phyloP scores from a whole-genome alignment of 1,140 invertebrate species.

The Harpegnathos saltator region DNA sequence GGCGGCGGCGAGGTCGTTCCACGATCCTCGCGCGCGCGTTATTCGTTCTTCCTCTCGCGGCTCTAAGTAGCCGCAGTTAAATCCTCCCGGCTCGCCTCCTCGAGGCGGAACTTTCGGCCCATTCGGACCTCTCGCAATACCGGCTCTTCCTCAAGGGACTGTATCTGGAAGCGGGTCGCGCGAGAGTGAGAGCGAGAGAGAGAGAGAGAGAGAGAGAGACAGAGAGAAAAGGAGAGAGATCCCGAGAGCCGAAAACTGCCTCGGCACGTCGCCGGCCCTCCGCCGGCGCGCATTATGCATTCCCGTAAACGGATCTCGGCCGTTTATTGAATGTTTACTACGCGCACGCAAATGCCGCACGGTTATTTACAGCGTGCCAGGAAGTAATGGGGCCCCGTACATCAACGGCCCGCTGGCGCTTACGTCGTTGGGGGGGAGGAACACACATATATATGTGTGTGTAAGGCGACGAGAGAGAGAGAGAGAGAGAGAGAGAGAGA shows the following conservation, averaged over 20 bases:
- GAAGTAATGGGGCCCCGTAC: constrained; percentile 74
- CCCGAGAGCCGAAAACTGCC: constrained; percentile 12
- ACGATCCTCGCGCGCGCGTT: constrained; percentile 21
- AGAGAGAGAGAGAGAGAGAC: too few species aligned
- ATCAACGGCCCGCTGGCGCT: constrained; percentile 51
- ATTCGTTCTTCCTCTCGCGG: constrained; percentile 57
- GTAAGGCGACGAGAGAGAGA: constrained; percentile 57
- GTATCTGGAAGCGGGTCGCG: background rate
- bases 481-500: too few species aligned
- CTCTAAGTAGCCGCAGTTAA: constrained; percentile 80
- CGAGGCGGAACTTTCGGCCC: constrained; percentile 18
- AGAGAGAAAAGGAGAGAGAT: background rate
- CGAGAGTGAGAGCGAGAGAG: too few species aligned
- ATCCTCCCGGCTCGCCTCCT: constrained; percentile 17
- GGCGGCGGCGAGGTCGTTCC: constrained; percentile 71
- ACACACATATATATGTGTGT: constrained; percentile 29
- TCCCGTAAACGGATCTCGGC: constrained; percentile 82
- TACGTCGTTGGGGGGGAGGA: background rate
- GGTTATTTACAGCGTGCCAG: constrained; percentile 80
- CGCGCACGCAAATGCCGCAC: constrained; percentile 75
- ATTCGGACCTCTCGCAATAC: background rate
- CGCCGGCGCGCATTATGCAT: constrained; percentile 70
- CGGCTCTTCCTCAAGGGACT: background rate
- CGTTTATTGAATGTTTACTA: constrained; percentile 84
- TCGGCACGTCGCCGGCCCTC: constrained; percentile 17